These are phyloP conservation scores for Gallinago stenura DNA, from an alignment of 2,797 vertebrate species.

Conservation along the genomic window DNA sequence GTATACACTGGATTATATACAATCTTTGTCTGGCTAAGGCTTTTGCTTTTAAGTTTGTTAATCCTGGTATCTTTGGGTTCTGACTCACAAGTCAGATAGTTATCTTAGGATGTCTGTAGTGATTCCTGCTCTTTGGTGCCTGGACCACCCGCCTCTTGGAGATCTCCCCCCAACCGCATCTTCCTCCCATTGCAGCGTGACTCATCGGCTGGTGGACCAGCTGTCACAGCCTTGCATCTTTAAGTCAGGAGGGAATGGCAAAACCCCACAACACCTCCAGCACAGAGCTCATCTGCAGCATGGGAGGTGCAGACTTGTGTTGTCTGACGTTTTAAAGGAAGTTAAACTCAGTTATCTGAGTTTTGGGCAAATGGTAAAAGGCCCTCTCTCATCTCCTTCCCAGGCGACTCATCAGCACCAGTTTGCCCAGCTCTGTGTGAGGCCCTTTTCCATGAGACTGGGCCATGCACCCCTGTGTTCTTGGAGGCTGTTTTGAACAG, in stretches of 20 bases:
- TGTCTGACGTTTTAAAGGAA: neutral
- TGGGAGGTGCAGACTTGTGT: neutral
- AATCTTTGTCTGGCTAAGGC: slow-evolving; percentile 31
- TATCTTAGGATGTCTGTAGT: slow-evolving; percentile 48
- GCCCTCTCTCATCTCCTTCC: neutral
- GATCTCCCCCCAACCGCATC: neutral
- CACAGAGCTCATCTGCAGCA: neutral
- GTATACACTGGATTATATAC: slow-evolving; percentile 43
- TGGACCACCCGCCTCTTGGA: slow-evolving; percentile 26
- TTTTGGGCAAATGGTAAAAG: neutral
- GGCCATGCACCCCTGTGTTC: rapidly evolving
- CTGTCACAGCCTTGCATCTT: neutral
- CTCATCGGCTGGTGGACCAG: rapidly evolving
- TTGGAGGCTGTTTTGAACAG: neutral
- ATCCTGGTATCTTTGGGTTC: slow-evolving; percentile 47
- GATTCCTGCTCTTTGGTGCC: slow-evolving; percentile 7
- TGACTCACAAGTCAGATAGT: slow-evolving; percentile 62
- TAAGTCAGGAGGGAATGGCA: neutral
- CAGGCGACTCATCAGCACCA: neutral
- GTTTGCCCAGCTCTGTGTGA: rapidly evolving
- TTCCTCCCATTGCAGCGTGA: neutral
- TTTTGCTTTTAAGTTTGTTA: slow-evolving; percentile 64
- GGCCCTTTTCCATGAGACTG: neutral
- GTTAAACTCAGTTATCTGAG: neutral
- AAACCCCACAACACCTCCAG: neutral